These are phyloP conservation scores for Engystomops pustulosus DNA, from an alignment of 2,113 vertebrate species.

Conservation along the genomic window DNA sequence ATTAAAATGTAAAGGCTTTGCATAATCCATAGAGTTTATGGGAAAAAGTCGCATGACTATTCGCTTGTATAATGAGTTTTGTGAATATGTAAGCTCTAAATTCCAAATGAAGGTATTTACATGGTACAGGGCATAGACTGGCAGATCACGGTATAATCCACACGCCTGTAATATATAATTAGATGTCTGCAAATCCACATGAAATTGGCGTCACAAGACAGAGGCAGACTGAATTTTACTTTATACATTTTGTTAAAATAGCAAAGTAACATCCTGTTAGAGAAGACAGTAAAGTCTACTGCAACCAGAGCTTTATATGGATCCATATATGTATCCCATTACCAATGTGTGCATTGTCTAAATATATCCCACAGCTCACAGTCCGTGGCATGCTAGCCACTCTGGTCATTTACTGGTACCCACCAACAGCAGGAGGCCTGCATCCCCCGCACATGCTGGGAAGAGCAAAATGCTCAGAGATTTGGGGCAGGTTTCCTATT, in stretches of 20 bases:
- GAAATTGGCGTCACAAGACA: background rate
- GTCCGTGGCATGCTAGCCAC: background rate
- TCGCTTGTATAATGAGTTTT: background rate
- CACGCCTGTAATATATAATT: background rate
- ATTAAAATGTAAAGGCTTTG: slow-evolving; percentile 21
- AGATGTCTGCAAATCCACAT: background rate
- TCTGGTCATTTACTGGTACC: no score
- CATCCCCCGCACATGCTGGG: no score
- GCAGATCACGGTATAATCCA: no score
- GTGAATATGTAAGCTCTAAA: background rate
- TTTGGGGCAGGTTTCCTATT: no score
- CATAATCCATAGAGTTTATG: slow-evolving; percentile 19
- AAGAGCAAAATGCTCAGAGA: no score
- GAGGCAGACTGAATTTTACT: background rate
- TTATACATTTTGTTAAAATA: background rate
- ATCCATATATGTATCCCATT: background rate
- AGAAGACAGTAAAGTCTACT: background rate
- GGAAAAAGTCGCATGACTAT: background rate
- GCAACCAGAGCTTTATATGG: background rate
- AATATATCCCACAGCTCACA: no score
- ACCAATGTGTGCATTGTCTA: background rate
- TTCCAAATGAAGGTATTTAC: background rate
- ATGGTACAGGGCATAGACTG: no score
- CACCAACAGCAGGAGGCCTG: no score
- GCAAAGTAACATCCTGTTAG: background rate